A percentile compares a stretch with the other conserved stretches of the same genome.
phyloP scores from a whole-genome alignment of 2,888 invertebrate genomes.

The Melieria picta region DNA sequence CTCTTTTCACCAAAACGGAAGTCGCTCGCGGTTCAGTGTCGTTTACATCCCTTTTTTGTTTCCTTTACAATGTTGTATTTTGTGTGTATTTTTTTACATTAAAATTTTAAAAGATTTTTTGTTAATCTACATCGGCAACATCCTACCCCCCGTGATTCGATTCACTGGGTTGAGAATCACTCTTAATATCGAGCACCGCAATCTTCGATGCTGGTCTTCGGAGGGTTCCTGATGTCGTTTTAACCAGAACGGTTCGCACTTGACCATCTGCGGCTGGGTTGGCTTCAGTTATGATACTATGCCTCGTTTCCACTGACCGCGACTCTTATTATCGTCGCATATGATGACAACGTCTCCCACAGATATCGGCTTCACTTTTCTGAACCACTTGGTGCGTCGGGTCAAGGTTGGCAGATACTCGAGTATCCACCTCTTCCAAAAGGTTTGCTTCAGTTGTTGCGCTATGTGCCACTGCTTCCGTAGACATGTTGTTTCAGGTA shows the following conservation, averaged over 20 bases:
- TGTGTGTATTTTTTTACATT: too few species aligned
- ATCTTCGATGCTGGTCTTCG: conserved; percentile 44
- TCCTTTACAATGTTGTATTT: too few species aligned
- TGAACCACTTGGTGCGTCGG: conserved; percentile 26
- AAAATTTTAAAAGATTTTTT: too few species aligned
- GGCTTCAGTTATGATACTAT: conserved; percentile 26
- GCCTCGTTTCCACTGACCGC: conserved; percentile 45
- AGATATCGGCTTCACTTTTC: conserved; percentile 25
- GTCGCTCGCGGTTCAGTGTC: too few species aligned
- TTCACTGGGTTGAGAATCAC: neutral
- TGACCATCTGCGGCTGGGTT: conserved; percentile 45
- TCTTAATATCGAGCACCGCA: conserved; percentile 41
- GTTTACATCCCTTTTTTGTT: too few species aligned
- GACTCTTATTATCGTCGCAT: conserved; percentile 42
- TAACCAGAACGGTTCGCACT: conserved; percentile 43
- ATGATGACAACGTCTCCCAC: conserved; percentile 41
- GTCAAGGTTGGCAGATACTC: conserved; percentile 30
- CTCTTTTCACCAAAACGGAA: too few species aligned
- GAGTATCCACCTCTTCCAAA: conserved; percentile 22
- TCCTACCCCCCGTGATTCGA: too few species aligned
- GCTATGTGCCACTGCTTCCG: conserved; percentile 42
- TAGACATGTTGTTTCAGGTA: conserved; percentile 18
- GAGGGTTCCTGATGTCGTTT: conserved; percentile 40
- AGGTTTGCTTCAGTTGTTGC: conserved; percentile 37
- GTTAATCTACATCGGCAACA: too few species aligned